Base-by-base conservation (phyloP, 1,140 invertebrate species). In the Grapholita molesta region DNA sequence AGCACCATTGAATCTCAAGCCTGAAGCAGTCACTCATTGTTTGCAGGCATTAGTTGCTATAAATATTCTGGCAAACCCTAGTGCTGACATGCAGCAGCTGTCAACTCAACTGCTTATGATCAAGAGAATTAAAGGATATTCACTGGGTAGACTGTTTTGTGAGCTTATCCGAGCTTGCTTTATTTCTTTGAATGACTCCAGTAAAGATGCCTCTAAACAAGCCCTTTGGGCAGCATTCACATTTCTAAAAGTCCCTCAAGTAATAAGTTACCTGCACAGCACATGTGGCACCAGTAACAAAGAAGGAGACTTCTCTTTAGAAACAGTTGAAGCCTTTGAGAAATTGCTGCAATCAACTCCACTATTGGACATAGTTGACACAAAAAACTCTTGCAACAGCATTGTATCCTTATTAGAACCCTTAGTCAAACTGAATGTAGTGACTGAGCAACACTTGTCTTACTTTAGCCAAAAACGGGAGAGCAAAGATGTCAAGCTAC, bases 151-250 rank as follows among this genome's bases (percentile, higher is more conserved):
- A 70, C 84, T 99, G 0, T 98, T 97, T 82, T 96, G 96, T 86
- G 98, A 99, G 93, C 93, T 99, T 11, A 96, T 99, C 65, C 93
- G 97, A 75, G 96, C 97, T 0, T 97, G 96, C 85, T 95, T 98
- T 42, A 95, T 99, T 72, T 97, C 96, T n/a, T 88, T 99, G 0
- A 95, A 97, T 77, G 96, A 97, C 86, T 95, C 95, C 1, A 95
- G 95, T 64, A 95, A 95, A 73, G 95, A 97, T 80, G 90, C 92
- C 0, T 92, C 92, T 32, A 93, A 94, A 66, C 97, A 98, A 77
- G 95, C 97, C 1, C 95, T 98, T 79, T 99, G 98, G 97, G 96
- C 96, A 21, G 97, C 97, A 18, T 98, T 99, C 83, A 97, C 96
- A 9, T 98, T 98, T 86, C 92, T 99, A 0, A 98, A 98, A 93